Evolutionary conservation across 2,888 invertebrate species (phyloP).

Genomic region (Drosophila hamatofila): DNA sequence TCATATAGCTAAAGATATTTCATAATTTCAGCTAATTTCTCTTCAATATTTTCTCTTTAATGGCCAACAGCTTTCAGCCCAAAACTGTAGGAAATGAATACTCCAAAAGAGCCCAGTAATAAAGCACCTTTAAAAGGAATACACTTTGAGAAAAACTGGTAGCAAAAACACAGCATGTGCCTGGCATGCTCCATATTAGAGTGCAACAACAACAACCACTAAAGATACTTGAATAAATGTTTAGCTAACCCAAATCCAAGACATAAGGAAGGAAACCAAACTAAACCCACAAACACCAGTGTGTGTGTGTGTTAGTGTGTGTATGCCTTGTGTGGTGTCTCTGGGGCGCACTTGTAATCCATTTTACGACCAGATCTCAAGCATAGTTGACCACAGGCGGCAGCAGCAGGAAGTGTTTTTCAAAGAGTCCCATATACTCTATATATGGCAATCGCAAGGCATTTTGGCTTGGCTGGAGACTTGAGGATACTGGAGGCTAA

Average conservation of each 20-base stretch:
- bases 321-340: slow-evolving; percentile 41
- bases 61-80: background rate
- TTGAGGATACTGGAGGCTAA: background rate
- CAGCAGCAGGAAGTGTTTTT: slow-evolving; percentile 75
- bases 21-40: background rate
- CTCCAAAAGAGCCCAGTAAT: background rate
- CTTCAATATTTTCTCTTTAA: background rate
- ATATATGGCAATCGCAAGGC: slow-evolving; percentile 43
- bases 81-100: slow-evolving; percentile 2
- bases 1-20: background rate
- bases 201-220: slow-evolving; percentile 1
- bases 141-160: background rate
- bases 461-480: slow-evolving; percentile 42
- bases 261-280: slow-evolving; percentile 72
- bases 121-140: slow-evolving; percentile 1
- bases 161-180: slow-evolving; percentile 1
- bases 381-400: slow-evolving; percentile 56
- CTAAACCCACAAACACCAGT: slow-evolving; percentile 22
- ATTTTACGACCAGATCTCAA: slow-evolving; percentile 65
- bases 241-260: slow-evolving; percentile 74
- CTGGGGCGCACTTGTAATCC: slow-evolving; percentile 73
- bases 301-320: slow-evolving; percentile 19
- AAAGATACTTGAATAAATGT: slow-evolving; percentile 51
- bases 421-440: slow-evolving; percentile 34
- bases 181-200: slow-evolving; percentile 16